phyloP scores from a whole-genome alignment of 2,113 vertebrate genomes.

The Rhinoderma darwinii region DNA sequence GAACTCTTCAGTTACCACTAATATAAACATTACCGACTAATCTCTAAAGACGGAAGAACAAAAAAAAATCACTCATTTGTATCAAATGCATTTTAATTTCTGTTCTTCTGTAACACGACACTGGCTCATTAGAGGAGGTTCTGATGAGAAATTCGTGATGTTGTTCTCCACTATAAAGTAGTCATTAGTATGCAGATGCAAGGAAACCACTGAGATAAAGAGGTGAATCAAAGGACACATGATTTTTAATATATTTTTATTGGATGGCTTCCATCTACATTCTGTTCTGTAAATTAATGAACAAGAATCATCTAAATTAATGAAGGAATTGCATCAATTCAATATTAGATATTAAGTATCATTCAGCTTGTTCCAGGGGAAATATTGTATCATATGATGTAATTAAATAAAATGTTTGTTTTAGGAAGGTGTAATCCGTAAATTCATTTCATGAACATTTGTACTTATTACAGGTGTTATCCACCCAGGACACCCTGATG shows the following conservation, averaged over 20 bases:
- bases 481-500: neutral
- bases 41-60: neutral
- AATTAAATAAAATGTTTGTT: neutral
- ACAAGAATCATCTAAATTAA: neutral
- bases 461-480: neutral
- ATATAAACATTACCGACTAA: slow-evolving; percentile 16
- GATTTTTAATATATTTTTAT: neutral
- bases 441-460: neutral
- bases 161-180: slow-evolving; percentile 12
- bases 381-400: neutral
- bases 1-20: neutral
- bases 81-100: slow-evolving; percentile 2
- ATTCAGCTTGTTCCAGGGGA: neutral
- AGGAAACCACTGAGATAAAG: neutral
- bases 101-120: slow-evolving; percentile 28
- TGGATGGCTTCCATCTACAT: neutral
- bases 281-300: slow-evolving; percentile 6
- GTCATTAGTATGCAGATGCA: slow-evolving; percentile 54
- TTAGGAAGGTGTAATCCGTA: neutral
- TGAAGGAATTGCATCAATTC: slow-evolving; percentile 8
- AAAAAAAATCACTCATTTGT: slow-evolving; percentile 13
- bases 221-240: neutral
- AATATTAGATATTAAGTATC: neutral
- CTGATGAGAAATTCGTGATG: slow-evolving; percentile 12
- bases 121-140: neutral